Conservation (phyloP, 2,113 vertebrate genomes). For the Carlito syrichta region DNA sequence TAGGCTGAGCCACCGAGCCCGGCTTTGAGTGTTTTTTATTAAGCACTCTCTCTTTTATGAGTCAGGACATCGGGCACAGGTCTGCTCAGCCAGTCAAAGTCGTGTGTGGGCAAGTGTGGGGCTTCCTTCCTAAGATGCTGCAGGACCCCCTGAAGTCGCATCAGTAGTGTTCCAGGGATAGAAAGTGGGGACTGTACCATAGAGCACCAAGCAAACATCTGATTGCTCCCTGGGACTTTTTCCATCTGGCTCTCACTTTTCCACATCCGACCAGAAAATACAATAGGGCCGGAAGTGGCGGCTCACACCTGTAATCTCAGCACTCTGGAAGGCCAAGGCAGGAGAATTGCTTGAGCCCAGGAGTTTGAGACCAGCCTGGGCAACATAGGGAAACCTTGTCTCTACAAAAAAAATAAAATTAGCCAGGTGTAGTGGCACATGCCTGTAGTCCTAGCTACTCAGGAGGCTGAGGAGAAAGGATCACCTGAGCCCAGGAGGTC, state of each 20-base stretch:
- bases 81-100: not conserved
- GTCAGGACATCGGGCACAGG: not conserved
- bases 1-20: too few species aligned
- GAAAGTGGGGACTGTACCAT: not conserved
- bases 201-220: not conserved
- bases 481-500: too few species aligned
- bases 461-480: too few species aligned
- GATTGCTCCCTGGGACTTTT: not conserved
- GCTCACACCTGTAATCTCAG: too few species aligned
- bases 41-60: slow-evolving; percentile 15
- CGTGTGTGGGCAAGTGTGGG: not conserved
- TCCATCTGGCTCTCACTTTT: not conserved
- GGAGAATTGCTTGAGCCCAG: too few species aligned
- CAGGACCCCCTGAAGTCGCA: not conserved
- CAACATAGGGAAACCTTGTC: too few species aligned
- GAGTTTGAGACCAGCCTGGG: too few species aligned
- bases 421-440: too few species aligned
- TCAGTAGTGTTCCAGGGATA: not conserved
- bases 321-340: too few species aligned
- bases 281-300: too few species aligned
- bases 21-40: not conserved
- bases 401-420: too few species aligned
- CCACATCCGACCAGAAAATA: not conserved
- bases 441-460: too few species aligned
- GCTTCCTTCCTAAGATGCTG: not conserved